A percentile compares a stretch with the other conserved stretches of the same genome.
These are phyloP conservation scores for Orchesellides sinensis DNA, from an alignment of 2,888 invertebrate genomes.

Conservation along the genomic window DNA sequence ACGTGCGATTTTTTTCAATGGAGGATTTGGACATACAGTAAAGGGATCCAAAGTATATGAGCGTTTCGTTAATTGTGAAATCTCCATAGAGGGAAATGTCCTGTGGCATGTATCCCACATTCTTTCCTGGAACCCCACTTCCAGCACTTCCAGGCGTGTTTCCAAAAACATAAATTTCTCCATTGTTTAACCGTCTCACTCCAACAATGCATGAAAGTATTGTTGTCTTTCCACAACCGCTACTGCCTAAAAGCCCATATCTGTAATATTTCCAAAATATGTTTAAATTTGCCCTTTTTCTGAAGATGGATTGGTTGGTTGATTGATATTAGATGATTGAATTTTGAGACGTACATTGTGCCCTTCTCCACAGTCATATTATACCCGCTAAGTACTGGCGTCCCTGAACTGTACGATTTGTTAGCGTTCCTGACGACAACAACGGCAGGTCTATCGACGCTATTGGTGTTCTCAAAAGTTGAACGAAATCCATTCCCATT, in stretches of 20 bases:
- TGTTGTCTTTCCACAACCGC: conserved; percentile 88
- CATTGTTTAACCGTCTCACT: conserved; percentile 88
- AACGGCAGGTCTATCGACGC: conserved; percentile 16
- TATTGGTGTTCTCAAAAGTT: background rate
- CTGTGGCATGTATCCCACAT: conserved; percentile 77
- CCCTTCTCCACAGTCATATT: conserved; percentile 60
- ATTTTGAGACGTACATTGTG: conserved; percentile 44
- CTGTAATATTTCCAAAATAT: background rate
- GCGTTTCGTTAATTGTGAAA: conserved; percentile 65
- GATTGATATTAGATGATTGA: background rate
- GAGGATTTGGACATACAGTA: conserved; percentile 38
- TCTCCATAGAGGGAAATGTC: conserved; percentile 67
- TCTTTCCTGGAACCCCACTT: conserved; percentile 93
- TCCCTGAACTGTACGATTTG: conserved; percentile 48
- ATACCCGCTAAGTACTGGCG: conserved; percentile 42
- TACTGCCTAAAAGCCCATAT: background rate
- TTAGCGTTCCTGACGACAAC: conserved; percentile 46
- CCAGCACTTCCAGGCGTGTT: conserved; percentile 92
- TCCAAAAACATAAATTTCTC: conserved; percentile 92
- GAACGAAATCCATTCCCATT: background rate
- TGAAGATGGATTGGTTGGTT: no score
- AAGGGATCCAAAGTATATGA: conserved; percentile 39
- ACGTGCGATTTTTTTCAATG: conserved; percentile 40
- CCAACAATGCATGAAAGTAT: conserved; percentile 94
- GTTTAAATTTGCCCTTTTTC: no score